These are phyloP conservation scores for Galemys pyrenaicus DNA, from an alignment of 2,113 vertebrate genomes.

Conservation along the genomic window DNA sequence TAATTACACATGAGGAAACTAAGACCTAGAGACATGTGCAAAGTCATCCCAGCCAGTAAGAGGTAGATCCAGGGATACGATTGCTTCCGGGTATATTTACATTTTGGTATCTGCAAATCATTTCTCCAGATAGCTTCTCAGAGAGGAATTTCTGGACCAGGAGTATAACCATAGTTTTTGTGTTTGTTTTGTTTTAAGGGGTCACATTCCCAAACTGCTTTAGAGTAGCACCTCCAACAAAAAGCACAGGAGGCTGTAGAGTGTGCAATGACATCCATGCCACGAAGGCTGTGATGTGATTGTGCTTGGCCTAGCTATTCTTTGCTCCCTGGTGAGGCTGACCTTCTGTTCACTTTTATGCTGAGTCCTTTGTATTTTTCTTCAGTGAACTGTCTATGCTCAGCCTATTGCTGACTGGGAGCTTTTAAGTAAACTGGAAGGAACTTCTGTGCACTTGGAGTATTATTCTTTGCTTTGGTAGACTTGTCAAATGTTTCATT, in stretches of 20 bases:
- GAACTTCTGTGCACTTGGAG: background rate
- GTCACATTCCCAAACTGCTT: background rate
- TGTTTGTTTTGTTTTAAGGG: background rate
- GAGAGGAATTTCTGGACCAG: background rate
- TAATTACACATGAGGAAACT: background rate
- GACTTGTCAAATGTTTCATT: background rate
- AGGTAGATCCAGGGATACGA: background rate
- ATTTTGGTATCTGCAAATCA: background rate
- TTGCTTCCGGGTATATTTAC: background rate
- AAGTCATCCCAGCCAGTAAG: background rate
- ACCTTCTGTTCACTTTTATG: background rate
- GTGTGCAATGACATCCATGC: background rate
- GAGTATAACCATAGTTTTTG: background rate
- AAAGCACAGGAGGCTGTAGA: background rate
- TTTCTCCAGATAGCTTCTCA: background rate
- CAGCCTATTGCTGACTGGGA: background rate
- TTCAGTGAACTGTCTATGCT: background rate
- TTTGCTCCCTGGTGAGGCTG: background rate
- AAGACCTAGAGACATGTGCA: background rate
- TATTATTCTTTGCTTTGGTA: background rate
- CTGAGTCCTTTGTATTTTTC: background rate
- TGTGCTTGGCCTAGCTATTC: background rate
- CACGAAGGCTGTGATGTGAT: background rate
- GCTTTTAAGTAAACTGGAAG: background rate
- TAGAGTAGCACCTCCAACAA: background rate